Percentiles rank a stretch among this genome's conserved stretches.
Evolutionary conservation across 2,888 invertebrate species (phyloP).

Genomic region (Entomobrya proxima): DNA sequence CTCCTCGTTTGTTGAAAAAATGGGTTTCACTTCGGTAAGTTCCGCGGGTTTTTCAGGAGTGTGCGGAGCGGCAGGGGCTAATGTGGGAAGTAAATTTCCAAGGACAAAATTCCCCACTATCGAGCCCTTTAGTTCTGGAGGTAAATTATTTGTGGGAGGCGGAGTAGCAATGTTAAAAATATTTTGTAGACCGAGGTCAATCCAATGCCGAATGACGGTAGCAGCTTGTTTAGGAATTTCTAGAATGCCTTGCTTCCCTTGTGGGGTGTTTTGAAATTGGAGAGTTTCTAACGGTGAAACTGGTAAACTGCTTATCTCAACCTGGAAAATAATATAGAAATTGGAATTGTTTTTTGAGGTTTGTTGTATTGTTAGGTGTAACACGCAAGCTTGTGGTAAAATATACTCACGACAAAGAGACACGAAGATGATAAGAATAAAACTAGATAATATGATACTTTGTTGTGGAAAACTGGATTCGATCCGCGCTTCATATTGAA

Average conservation of each 20-base stretch:
- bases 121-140: conserved; percentile 5
- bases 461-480: too few species aligned
- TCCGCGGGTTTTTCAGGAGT: background rate
- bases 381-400: too few species aligned
- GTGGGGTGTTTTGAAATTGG: background rate
- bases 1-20: conserved; percentile 2
- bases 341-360: too few species aligned
- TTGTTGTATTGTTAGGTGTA: too few species aligned
- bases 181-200: background rate
- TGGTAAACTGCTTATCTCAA: background rate
- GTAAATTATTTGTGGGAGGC: background rate
- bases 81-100: background rate
- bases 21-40: background rate
- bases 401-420: too few species aligned
- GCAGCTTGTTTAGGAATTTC: conserved; percentile 55
- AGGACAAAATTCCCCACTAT: conserved; percentile 40
- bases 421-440: too few species aligned
- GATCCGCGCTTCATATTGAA: too few species aligned
- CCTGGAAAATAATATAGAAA: background rate
- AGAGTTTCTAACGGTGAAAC: background rate
- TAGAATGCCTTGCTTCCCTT: conserved; percentile 41
- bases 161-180: conserved; percentile 33
- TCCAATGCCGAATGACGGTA: conserved; percentile 16
- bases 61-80: background rate
- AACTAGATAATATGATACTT: too few species aligned